Evolutionary conservation across 2,797 vertebrate genomes (phyloP).

Genomic region (Clarias fuscus): DNA sequence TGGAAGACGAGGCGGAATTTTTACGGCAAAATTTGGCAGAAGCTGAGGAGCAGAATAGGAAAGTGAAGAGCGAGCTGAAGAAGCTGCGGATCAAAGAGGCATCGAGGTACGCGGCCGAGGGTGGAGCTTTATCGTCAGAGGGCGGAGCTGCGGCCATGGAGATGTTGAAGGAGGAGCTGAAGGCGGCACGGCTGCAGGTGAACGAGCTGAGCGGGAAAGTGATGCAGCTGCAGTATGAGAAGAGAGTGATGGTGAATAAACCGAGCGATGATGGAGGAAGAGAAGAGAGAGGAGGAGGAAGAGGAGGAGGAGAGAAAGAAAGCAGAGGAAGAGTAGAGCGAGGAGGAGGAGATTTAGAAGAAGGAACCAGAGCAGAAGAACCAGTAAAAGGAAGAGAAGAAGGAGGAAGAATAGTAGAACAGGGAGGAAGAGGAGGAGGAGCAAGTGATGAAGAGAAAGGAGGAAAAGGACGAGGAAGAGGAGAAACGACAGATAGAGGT

Average conservation of each 20-base stretch:
- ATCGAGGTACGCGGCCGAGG: slow-evolving; percentile 77
- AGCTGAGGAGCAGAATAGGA: slow-evolving; percentile 90
- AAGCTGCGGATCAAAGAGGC: slow-evolving; percentile 91
- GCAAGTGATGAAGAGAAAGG: background rate
- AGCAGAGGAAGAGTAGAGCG: slow-evolving; percentile 54
- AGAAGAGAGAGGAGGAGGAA: background rate
- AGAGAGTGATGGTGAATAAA: slow-evolving; percentile 93
- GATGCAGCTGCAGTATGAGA: slow-evolving; percentile 98
- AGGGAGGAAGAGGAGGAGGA: background rate
- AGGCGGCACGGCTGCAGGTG: slow-evolving; percentile 90
- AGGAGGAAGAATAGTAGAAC: background rate
- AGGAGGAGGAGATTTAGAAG: slow-evolving; percentile 65
- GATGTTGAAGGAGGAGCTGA: slow-evolving; percentile 91
- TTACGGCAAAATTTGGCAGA: slow-evolving; percentile 90
- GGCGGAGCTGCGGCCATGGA: slow-evolving; percentile 74
- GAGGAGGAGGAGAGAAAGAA: background rate
- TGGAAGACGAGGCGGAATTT: slow-evolving; percentile 94
- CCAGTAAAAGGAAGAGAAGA: background rate
- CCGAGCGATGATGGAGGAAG: slow-evolving; percentile 83
- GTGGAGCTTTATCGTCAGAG: slow-evolving; percentile 70
- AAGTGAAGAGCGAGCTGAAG: slow-evolving; percentile 88
- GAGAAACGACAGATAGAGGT: background rate
- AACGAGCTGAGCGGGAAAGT: slow-evolving; percentile 97
- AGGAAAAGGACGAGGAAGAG: background rate
- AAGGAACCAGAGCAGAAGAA: background rate